Base-by-base conservation (phyloP, 2,888 invertebrate species). In the Coenonympha arcania region DNA sequence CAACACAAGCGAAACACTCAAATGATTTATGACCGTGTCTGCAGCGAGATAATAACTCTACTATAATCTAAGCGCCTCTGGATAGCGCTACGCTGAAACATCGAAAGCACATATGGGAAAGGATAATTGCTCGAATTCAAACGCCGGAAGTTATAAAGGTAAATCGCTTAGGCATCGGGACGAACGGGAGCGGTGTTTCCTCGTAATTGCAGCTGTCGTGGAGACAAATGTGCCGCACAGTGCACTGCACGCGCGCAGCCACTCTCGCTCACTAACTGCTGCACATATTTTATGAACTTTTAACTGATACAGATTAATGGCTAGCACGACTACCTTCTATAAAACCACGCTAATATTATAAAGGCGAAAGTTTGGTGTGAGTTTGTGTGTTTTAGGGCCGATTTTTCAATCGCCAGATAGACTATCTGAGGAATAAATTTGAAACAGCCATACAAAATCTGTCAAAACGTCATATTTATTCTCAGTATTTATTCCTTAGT, bases 191-290 rank as follows among this genome's bases (percentile, higher is more conserved):
- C 57, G 69, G 71, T 76, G 69, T 74, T 72, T 72, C 69, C 68
- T 69, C 60, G 81, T 84, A 85, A 85, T 83, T 81, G 84, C 72
- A 70, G 71, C 79, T 81, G 84, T 83, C 82, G 69, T 60, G 65
- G 60, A 73, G 73, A 84, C 77, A 80, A 84, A 85, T 84, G 77
- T 69, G 26, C 28, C n/a, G n/a, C n/a, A n/a, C n/a, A n/a, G n/a
- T n/a, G n/a, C n/a, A n/a, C 45, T 45, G 26, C 45, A 28, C 19
- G 18, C 11, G 44, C 44, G 34, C n/a, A 22, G 22, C 24, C 33
- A 33, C 43, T 43, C 16, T 20, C 9, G 44, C 22, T 34, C 6
- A 24, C 22, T 24, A 44, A 44, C 44, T 34, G 24, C 34, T 34
- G 33, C 24, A 34, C 43, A 44, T 44, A 34, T 44, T 24, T 44